Conservation (phyloP, 2,888 invertebrate species). For the Dinocampus coccinellae region DNA sequence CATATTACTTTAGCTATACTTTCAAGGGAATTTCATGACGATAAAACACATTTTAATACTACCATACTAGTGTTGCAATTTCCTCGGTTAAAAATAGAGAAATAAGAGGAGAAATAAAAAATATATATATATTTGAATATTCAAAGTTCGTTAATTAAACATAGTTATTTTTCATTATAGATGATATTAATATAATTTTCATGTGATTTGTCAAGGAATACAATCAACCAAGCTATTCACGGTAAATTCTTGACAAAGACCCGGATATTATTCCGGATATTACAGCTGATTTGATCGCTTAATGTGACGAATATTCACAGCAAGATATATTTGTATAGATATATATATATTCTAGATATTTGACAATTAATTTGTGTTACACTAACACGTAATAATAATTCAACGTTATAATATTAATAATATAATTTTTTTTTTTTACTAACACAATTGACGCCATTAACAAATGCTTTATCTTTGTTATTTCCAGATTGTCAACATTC, state of each 20-base stretch:
- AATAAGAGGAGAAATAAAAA: not conserved
- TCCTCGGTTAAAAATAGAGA: not conserved
- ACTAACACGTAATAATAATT: not conserved
- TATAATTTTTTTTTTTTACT: constrained; percentile 17
- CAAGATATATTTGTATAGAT: too few relatives aligned
- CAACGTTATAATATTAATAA: not conserved
- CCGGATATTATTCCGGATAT: not conserved
- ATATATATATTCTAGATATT: not conserved
- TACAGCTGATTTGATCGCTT: not conserved
- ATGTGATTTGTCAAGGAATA: not conserved
- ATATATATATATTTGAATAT: not conserved
- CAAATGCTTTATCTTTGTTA: constrained; percentile 39
- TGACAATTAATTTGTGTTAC: not conserved
- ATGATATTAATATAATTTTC: not conserved
- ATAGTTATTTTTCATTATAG: not conserved
- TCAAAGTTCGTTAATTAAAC: not conserved
- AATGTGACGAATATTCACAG: not conserved
- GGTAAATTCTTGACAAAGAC: not conserved
- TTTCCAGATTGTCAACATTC: constrained; percentile 38
- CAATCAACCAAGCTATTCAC: not conserved
- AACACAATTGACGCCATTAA: constrained; percentile 44
- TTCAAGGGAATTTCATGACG: constrained; percentile 46
- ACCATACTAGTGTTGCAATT: not conserved
- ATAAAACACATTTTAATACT: constrained; percentile 11
- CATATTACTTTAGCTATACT: constrained; percentile 53